Conservation (phyloP, 2,113 vertebrate genomes). For the Garra rufa region DNA sequence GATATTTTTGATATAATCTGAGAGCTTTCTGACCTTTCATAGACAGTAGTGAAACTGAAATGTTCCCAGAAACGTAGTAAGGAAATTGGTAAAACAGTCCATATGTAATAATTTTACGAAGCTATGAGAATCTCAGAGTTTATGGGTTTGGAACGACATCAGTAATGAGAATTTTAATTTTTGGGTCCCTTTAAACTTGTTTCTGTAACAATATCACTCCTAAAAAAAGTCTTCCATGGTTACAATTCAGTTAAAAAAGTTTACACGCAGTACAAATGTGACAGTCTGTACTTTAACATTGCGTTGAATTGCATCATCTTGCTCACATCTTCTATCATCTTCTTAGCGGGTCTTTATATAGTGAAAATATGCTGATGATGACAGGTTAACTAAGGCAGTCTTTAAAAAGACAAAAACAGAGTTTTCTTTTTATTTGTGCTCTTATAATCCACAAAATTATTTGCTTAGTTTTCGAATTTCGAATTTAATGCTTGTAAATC, state of each 20-base stretch:
- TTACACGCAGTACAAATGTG: background rate
- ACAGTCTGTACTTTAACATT: slow-evolving; percentile 21
- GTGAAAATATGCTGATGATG: slow-evolving; percentile 19
- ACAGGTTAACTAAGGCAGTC: background rate
- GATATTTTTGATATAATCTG: too few species aligned
- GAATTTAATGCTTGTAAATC: background rate
- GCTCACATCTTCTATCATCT: slow-evolving; percentile 4
- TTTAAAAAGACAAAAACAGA: background rate
- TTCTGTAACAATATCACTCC: too few species aligned
- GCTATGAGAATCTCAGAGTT: too few species aligned
- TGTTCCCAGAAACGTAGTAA: too few species aligned
- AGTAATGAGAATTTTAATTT: too few species aligned
- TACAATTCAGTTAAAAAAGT: background rate
- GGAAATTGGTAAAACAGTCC: too few species aligned
- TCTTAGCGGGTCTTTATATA: slow-evolving; percentile 5
- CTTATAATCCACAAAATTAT: background rate
- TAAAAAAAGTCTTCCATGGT: background rate
- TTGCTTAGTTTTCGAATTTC: background rate
- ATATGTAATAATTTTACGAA: too few species aligned
- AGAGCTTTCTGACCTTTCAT: too few species aligned
- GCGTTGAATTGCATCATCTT: slow-evolving; percentile 35
- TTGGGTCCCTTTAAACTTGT: too few species aligned
- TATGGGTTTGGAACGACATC: too few species aligned
- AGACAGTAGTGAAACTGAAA: too few species aligned
- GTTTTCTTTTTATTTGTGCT: background rate